These are phyloP conservation scores for Podabrus alpinus DNA, from an alignment of 2,888 invertebrate species.

Conservation along the genomic window DNA sequence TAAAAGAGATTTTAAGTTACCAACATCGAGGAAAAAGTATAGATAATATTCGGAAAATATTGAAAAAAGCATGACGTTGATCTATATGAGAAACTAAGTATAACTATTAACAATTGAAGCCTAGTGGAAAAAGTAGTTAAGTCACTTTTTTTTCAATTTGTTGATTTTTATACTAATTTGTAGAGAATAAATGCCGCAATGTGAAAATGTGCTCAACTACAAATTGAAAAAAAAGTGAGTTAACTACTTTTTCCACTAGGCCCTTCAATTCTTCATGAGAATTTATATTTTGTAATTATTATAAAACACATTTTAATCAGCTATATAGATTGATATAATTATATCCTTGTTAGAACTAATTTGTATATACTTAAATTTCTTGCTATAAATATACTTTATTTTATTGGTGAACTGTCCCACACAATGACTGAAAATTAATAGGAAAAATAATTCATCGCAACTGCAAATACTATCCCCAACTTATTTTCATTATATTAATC, in stretches of 20 bases:
- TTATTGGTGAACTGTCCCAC: neutral
- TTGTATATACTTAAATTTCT: neutral
- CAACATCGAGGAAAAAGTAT: neutral
- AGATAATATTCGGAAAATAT: neutral
- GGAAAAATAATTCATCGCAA: neutral
- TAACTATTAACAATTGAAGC: too few relatives aligned
- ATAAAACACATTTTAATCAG: neutral
- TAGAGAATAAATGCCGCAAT: too few relatives aligned
- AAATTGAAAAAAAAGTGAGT: too few relatives aligned
- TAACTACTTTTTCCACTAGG: too few relatives aligned
- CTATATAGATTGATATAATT: neutral
- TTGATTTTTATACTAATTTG: too few relatives aligned
- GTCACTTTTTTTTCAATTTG: too few relatives aligned
- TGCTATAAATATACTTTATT: neutral
- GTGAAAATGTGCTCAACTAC: too few relatives aligned
- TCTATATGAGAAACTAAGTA: neutral
- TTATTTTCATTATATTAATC: slow-evolving; percentile 9
- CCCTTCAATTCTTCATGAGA: too few relatives aligned
- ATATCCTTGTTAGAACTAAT: neutral
- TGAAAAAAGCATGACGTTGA: neutral
- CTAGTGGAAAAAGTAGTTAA: too few relatives aligned
- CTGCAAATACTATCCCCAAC: neutral
- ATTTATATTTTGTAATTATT: too few relatives aligned
- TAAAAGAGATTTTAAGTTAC: neutral
- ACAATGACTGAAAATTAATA: neutral